Evolutionary conservation across 2,113 vertebrate species (phyloP), one percentile per base, ranked within the genome.

Genomic region (Eublepharis macularius): DNA sequence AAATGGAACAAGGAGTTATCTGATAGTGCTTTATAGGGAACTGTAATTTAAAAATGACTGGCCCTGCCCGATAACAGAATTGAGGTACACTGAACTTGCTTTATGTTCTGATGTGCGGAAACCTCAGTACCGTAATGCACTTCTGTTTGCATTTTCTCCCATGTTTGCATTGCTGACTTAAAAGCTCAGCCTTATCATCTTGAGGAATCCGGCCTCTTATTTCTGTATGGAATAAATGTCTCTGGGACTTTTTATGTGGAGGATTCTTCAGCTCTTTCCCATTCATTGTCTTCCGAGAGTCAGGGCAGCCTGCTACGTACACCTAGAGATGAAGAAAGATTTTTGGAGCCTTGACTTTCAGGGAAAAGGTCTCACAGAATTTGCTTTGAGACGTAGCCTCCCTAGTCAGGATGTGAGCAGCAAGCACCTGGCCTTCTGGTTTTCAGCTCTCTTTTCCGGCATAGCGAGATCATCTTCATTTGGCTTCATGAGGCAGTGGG

Each of bases 41-140:
- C 73, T 85, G 1, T 79, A 88, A 69, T 81, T 86, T 85, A 41
- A 72, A 85, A 90, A 70, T 36, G 78, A 45, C 45, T 86, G 76
- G 12, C 34, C 82, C 49, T 51, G 32, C 72, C 89, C 66, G 87
- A 69, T 88, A 85, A 88, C 34, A 0, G 34, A 63, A 70, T 21
- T 4, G 29, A 54, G 75, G 81, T 72, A 17, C 72, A 0, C 14
- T 0, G 66, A 24, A 32, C 74, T 87, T 72, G 74, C n/a, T n/a
- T 82, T 60, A 73, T 32, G 57, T 81, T 78, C 63, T 86, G 79
- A 72, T 54, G 74, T n/a, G 24, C 2, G 14, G 69, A 57, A 68
- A 7, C n/a, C 6, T 69, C 17, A 2, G 17, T 39, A 32, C 84
- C 32, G 32, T 75, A 60, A 39, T 19, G 54, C 5, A 6, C 43